Evolutionary conservation across 2,113 vertebrate genomes (phyloP).

Genomic region (Entelurus aequoreus): DNA sequence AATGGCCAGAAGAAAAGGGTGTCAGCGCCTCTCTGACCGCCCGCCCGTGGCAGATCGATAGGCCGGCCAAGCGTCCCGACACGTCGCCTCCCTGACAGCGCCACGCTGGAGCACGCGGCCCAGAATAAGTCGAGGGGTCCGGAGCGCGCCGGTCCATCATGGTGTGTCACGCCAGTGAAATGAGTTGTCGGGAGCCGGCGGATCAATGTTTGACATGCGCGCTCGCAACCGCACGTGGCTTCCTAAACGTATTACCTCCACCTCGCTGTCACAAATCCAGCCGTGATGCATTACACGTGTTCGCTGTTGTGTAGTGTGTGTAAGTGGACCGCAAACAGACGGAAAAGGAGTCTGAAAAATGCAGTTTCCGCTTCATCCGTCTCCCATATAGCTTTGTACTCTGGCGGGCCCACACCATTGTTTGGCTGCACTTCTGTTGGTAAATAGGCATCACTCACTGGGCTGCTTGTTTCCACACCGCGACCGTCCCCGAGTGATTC

Average conservation of each 20-base stretch:
- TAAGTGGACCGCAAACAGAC: slow-evolving; percentile 55
- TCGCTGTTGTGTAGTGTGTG: slow-evolving; percentile 57
- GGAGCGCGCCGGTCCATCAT: slow-evolving; percentile 87
- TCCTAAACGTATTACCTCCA: slow-evolving; percentile 78
- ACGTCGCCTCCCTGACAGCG: slow-evolving; percentile 45
- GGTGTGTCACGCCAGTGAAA: slow-evolving; percentile 88
- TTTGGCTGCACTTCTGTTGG: slow-evolving; percentile 40
- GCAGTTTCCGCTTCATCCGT: slow-evolving; percentile 58
- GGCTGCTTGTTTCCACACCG: slow-evolving; percentile 10
- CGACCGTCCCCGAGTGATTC: slow-evolving; percentile 6
- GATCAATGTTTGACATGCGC: slow-evolving; percentile 89
- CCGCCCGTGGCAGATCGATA: slow-evolving; percentile 89
- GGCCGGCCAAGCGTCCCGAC: slow-evolving; percentile 86
- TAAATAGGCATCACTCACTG: slow-evolving; percentile 56
- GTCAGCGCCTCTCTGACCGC: slow-evolving; percentile 76
- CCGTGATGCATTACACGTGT: slow-evolving; percentile 72
- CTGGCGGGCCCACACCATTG: slow-evolving; percentile 27
- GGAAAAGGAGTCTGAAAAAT: slow-evolving; percentile 65
- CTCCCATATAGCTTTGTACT: slow-evolving; percentile 35
- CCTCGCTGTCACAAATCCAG: slow-evolving; percentile 82
- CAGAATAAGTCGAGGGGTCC: slow-evolving; percentile 81
- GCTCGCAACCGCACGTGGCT: too few relatives aligned
- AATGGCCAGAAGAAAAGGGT: slow-evolving; percentile 65
- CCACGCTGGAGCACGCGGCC: slow-evolving; percentile 80
- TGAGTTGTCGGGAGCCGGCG: slow-evolving; percentile 88